Conservation (phyloP, 64 coral and sea anemone species). For the Stichodactyla mertensii region DNA sequence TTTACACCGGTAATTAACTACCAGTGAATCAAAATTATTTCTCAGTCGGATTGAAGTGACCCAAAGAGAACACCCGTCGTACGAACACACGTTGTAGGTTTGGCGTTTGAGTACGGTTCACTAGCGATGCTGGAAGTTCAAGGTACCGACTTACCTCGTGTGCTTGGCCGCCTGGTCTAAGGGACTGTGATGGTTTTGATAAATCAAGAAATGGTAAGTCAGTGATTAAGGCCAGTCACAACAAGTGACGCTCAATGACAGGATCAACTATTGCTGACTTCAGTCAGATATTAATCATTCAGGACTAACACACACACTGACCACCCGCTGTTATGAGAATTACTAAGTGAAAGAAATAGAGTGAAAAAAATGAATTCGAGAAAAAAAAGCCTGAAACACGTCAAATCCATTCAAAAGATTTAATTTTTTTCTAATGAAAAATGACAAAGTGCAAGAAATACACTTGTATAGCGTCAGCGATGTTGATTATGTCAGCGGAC, state of each 20-base stretch:
- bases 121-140: not conserved
- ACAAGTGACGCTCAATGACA: not conserved
- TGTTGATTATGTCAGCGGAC: too few species aligned
- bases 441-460: too few species aligned
- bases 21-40: not conserved
- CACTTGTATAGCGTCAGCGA: too few species aligned
- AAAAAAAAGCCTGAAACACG: too few species aligned
- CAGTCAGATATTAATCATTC: not conserved
- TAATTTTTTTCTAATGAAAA: too few species aligned
- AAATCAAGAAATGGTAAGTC: not conserved
- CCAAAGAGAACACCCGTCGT: not conserved
- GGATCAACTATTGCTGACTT: not conserved
- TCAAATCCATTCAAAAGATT: too few species aligned
- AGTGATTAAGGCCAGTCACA: not conserved
- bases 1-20: not conserved
- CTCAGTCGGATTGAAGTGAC: not conserved
- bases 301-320: not conserved
- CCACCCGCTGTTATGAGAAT: constrained; percentile 5
- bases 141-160: not conserved
- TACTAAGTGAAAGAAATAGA: not conserved
- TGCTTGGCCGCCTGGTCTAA: not conserved
- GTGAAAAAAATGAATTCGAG: too few species aligned
- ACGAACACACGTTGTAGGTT: not conserved
- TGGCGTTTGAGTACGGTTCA: not conserved
- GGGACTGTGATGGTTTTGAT: not conserved